These are phyloP conservation scores for Hemaris fuciformis DNA, from an alignment of 2,888 invertebrate species.

Conservation along the genomic window DNA sequence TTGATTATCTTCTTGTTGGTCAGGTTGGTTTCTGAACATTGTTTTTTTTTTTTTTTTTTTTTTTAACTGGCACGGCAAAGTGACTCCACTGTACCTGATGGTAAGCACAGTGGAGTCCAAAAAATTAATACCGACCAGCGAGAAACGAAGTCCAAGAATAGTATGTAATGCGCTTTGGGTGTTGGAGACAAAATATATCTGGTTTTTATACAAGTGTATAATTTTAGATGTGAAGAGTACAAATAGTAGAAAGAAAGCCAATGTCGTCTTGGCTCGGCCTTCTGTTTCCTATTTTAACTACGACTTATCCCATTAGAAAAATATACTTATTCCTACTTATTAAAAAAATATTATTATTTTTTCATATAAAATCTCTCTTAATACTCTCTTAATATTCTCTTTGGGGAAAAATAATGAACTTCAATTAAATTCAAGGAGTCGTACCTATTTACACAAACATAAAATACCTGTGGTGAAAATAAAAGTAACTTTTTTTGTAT, in stretches of 20 bases:
- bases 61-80: too few species aligned
- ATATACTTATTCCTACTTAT: not conserved
- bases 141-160: too few species aligned
- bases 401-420: not conserved
- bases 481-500: not conserved
- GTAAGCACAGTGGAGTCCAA: too few species aligned
- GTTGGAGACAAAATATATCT: not conserved
- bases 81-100: too few species aligned
- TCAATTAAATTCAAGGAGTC: not conserved
- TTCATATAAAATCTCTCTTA: not conserved
- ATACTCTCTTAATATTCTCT: not conserved
- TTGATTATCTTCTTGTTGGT: too few species aligned
- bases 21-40: too few species aligned
- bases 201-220: not conserved
- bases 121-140: too few species aligned
- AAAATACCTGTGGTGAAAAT: not conserved
- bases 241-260: not conserved
- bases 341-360: not conserved
- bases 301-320: not conserved
- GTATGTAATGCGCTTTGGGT: too few species aligned
- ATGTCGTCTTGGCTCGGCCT: not conserved
- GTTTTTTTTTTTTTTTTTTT: too few species aligned
- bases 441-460: not conserved
- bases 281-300: not conserved
- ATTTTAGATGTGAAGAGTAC: too few species aligned